phyloP scores from a whole-genome alignment of 2,797 vertebrate genomes.

The Microhierax caerulescens region DNA sequence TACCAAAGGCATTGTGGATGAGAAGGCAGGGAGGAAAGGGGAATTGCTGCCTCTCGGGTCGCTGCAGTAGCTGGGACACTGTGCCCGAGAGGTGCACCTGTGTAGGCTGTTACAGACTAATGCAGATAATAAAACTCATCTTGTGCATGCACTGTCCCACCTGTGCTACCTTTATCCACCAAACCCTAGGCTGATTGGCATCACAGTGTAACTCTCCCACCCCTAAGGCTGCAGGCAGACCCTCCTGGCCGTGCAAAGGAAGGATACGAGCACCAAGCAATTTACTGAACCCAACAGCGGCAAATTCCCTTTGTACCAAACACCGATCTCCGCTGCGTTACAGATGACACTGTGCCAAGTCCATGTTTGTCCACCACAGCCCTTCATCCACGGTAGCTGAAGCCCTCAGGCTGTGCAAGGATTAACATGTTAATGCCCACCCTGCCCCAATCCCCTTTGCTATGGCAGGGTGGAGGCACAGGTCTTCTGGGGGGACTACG shows the following conservation, averaged over 20 bases:
- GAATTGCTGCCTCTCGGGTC: not conserved
- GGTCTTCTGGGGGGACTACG: not conserved
- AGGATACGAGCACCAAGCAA: not conserved
- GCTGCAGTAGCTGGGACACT: not conserved
- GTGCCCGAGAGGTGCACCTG: accelerated
- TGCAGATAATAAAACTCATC: not conserved
- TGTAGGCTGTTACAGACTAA: not conserved
- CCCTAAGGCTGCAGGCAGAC: not conserved
- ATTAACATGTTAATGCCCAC: not conserved
- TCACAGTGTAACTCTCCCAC: not conserved
- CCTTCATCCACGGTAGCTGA: not conserved
- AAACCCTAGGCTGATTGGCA: not conserved
- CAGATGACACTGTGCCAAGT: not conserved
- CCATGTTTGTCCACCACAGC: not conserved
- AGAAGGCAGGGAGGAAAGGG: not conserved
- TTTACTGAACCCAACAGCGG: not conserved
- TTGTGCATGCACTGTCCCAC: not conserved
- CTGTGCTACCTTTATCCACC: not conserved
- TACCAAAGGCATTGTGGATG: not conserved
- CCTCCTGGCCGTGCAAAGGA: not conserved
- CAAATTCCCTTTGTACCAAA: not conserved
- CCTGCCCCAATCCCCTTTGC: not conserved
- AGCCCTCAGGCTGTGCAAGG: not conserved
- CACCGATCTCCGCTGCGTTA: accelerated
- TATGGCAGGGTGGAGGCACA: not conserved